Evolutionary conservation across 2,888 invertebrate species (phyloP).

Genomic region (Hemaris fuciformis): DNA sequence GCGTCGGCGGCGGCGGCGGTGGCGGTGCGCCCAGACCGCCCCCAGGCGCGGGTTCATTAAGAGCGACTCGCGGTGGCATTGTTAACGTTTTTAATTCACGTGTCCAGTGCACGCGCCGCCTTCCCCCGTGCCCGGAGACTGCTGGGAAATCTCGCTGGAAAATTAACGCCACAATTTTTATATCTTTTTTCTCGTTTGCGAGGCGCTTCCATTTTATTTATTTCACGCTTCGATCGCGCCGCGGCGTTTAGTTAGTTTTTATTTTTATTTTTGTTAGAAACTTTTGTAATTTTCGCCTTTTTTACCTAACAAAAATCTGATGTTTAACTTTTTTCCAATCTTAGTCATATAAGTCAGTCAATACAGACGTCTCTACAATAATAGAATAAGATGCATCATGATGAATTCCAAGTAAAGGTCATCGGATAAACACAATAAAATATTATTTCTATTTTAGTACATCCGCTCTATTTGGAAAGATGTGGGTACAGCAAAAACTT

Average conservation of each 20-base stretch:
- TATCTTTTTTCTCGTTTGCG: constrained; percentile 63
- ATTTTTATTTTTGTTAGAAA: constrained; percentile 55
- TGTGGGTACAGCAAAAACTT: constrained; percentile 72
- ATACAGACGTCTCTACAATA: constrained; percentile 6
- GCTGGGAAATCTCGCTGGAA: constrained; percentile 79
- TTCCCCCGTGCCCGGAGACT: constrained; percentile 56
- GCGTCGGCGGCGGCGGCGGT: constrained; percentile 20
- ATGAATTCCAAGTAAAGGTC: constrained; percentile 44
- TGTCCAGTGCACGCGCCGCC: constrained; percentile 75
- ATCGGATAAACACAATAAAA: constrained; percentile 42
- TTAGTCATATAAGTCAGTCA: too few species aligned
- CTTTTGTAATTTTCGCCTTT: constrained; percentile 45
- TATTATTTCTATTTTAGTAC: constrained; percentile 19
- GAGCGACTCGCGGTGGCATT: constrained; percentile 67
- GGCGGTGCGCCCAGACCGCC: constrained; percentile 15
- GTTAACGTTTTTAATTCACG: constrained; percentile 80
- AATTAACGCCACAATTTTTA: constrained; percentile 78
- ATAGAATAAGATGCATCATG: constrained; percentile 27
- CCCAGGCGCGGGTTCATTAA: constrained; percentile 67
- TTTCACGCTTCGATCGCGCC: constrained; percentile 73
- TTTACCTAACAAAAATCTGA: constrained; percentile 29
- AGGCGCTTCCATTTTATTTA: constrained; percentile 73
- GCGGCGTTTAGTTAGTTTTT: constrained; percentile 65
- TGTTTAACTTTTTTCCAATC: constrained; percentile 15
- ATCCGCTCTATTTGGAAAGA: constrained; percentile 62